Base-by-base conservation (phyloP, 2,113 vertebrate genomes). In the Dendrocopos noguchii region DNA sequence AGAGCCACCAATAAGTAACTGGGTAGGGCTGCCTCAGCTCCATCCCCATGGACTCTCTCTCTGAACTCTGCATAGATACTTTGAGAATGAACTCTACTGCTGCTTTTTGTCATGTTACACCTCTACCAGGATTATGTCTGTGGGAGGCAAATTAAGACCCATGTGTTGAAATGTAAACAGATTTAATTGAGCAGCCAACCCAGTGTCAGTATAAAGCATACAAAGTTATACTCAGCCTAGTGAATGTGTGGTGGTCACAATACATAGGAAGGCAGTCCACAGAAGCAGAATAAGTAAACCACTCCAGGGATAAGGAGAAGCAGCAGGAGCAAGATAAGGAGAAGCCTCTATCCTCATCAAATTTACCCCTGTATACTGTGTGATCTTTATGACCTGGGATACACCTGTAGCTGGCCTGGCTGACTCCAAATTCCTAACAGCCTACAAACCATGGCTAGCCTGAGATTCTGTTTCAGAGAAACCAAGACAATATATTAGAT, bases 1-100 rank as follows among this genome's bases (percentile, higher is more conserved):
- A 33, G 25, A 27, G 57, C n/a, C 53, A 17, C n/a, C 0, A 0
- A 19, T 7, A 7, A 80, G 42, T 50, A 63, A 28, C 20, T 19
- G 67, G 31, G 34, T n/a, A 50, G 12, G 36, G 31, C 29, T 71
- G 70, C 39, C 50, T 73, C 67, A 14, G n/a, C 42, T 88, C 33
- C 17, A 5, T 44, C 63, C 53, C 80, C 0, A 0, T 3, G 57
- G 36, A 14, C 2, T 39, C 20, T 29, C 3, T 7, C 3, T 65
- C 15, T 50, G 39, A 87, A 18, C 20, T 65, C 79, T 44, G 22
- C 2, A 2, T 4, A 64, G 70, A 28, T 16, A 16, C 27, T 10
- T 18, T 16, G 57, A 64, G 59, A 66, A 25, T 67, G 50, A 64
- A 33, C 9, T 57, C 60, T 15, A 6, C 19, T 1, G 3, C 44